Conservation (phyloP, 1,140 invertebrate species). For the Drosophila tristis region DNA sequence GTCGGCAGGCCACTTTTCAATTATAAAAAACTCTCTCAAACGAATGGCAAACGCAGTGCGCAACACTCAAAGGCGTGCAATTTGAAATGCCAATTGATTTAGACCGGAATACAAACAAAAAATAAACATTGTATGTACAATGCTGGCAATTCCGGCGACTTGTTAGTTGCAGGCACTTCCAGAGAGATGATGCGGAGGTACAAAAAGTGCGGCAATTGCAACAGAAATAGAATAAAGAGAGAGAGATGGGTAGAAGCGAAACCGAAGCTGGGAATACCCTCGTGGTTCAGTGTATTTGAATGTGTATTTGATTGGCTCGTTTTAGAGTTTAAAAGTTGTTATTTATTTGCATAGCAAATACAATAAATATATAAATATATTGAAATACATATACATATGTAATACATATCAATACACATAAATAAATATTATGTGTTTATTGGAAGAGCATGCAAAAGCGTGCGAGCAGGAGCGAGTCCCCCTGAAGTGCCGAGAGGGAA, state of each 20-base stretch:
- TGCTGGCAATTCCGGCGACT: conserved; percentile 35
- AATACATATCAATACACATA: too few relatives aligned
- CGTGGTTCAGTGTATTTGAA: not conserved
- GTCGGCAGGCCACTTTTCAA: conserved; percentile 63
- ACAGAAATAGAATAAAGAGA: conserved; percentile 23
- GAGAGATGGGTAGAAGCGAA: not conserved
- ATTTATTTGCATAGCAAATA: too few relatives aligned
- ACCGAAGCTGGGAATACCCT: conserved; percentile 28
- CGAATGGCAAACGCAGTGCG: conserved; percentile 53
- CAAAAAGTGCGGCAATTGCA: conserved; percentile 32
- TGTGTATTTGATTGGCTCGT: too few relatives aligned
- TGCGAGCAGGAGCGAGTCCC: too few relatives aligned
- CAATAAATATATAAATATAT: too few relatives aligned
- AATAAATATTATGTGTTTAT: too few relatives aligned
- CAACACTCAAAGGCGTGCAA: conserved; percentile 73
- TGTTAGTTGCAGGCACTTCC: conserved; percentile 37
- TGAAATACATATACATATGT: too few relatives aligned
- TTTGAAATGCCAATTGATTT: conserved; percentile 81
- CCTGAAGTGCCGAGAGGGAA: too few relatives aligned
- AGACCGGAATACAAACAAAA: conserved; percentile 46
- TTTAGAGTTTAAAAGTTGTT: too few relatives aligned
- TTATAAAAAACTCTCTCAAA: conserved; percentile 65
- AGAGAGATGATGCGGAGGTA: conserved; percentile 6
- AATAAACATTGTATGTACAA: conserved; percentile 28
- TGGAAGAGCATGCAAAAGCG: too few relatives aligned